A percentile compares a stretch with the other conserved stretches of the same genome.
phyloP scores from a whole-genome alignment of 2,888 invertebrate species.

The Melikaiella ostensackeni region DNA sequence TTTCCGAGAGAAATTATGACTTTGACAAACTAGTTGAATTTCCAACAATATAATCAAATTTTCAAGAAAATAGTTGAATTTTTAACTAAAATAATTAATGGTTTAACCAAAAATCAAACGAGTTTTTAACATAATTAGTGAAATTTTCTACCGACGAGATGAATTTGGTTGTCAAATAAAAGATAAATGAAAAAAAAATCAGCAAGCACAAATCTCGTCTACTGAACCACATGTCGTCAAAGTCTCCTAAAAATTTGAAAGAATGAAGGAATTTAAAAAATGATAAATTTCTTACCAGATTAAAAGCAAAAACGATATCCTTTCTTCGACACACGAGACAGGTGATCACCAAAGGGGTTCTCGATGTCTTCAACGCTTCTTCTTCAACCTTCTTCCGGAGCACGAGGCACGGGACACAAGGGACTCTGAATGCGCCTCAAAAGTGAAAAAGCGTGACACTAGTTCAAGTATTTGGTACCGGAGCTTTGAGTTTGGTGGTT shows the following conservation, averaged over 20 bases:
- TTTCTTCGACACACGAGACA: constrained; percentile 53
- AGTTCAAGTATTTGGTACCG: constrained; percentile 48
- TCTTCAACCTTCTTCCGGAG: constrained; percentile 32
- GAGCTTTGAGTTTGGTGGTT: constrained; percentile 69
- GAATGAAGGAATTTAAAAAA: not conserved
- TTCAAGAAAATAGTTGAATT: too few relatives aligned
- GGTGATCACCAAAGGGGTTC: not conserved
- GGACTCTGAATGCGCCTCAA: constrained; percentile 37
- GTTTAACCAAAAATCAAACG: too few relatives aligned
- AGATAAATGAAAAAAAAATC: too few relatives aligned
- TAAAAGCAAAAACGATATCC: not conserved
- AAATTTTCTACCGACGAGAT: too few relatives aligned
- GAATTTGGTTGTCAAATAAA: too few relatives aligned
- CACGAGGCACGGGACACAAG: constrained; percentile 49
- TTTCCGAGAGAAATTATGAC: too few relatives aligned
- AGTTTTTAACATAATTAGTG: too few relatives aligned
- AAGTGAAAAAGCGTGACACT: constrained; percentile 12
- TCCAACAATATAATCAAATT: too few relatives aligned
- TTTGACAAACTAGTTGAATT: too few relatives aligned
- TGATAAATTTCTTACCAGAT: not conserved
- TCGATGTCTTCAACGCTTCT: constrained; percentile 36
- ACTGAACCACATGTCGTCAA: not conserved
- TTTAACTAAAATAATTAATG: too few relatives aligned
- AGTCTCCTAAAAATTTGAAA: not conserved
- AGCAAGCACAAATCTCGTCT: too few relatives aligned